Evolutionary conservation across 2,113 vertebrate species (phyloP).

Genomic region (Eulacestoma nigropectus): DNA sequence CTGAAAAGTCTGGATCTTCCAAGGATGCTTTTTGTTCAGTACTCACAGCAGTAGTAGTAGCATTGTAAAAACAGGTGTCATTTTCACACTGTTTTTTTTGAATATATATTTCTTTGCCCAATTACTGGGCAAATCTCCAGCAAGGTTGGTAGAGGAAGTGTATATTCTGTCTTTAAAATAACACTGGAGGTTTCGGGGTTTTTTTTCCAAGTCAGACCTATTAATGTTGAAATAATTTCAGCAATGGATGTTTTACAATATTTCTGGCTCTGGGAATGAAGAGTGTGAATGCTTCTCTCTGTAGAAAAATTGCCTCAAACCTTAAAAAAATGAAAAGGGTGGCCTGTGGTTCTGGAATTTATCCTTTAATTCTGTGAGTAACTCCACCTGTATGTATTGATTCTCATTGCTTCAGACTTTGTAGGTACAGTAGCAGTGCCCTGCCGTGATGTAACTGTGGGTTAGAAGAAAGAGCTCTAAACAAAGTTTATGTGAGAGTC

Average conservation of each 20-base stretch:
- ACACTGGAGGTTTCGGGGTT: neutral
- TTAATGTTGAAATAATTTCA: neutral
- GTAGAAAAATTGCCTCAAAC: neutral
- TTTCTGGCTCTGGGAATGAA: neutral
- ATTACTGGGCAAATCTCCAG: neutral
- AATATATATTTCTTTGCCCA: neutral
- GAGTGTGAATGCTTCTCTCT: rapidly evolving
- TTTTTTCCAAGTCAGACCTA: neutral
- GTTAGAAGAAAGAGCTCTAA: too few relatives aligned
- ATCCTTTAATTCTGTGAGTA: too few relatives aligned
- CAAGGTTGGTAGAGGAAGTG: neutral
- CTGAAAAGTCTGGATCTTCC: neutral
- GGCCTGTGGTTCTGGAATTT: neutral
- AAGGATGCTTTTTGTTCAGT: neutral
- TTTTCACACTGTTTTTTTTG: neutral
- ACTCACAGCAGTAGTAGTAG: neutral
- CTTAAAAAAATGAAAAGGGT: neutral
- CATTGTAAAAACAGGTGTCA: neutral
- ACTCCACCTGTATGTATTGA: too few relatives aligned
- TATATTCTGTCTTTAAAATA: neutral
- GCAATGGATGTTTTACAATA: neutral
- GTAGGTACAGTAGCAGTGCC: too few relatives aligned
- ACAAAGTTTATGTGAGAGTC: neutral
- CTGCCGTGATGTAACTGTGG: too few relatives aligned
- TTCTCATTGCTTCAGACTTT: too few relatives aligned